A percentile compares a stretch with the other conserved stretches of the same genome.
Evolutionary conservation across 2,113 vertebrate species (phyloP).

Genomic region (Clarias batrachus): DNA sequence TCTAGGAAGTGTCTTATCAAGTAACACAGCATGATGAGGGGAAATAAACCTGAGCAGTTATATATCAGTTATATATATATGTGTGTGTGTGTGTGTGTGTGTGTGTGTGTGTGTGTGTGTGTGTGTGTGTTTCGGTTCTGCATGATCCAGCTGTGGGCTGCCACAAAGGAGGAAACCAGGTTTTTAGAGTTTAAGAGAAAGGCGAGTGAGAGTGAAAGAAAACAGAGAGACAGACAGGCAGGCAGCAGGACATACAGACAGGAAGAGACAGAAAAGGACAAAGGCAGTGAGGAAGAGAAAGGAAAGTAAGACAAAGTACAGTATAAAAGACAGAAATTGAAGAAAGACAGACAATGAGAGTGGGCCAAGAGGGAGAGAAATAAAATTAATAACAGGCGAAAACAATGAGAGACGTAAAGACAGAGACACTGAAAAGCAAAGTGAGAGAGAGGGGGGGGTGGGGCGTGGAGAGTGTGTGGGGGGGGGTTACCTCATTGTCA

Average conservation of each 20-base stretch:
- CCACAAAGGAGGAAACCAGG: background rate
- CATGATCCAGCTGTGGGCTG: background rate
- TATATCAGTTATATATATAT: background rate
- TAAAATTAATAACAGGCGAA: background rate
- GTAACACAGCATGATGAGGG: background rate
- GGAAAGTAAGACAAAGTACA: background rate
- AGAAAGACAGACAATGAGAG: background rate
- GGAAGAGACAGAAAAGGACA: background rate
- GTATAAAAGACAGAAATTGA: background rate
- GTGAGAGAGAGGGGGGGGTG: background rate
- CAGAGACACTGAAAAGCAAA: background rate
- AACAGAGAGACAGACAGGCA: background rate
- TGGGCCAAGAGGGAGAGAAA: background rate
- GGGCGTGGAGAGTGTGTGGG: background rate
- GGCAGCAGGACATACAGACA: background rate
- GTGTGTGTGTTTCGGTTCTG: background rate
- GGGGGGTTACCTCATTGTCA: constrained; percentile 84
- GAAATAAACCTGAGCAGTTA: background rate
- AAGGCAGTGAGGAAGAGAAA: background rate
- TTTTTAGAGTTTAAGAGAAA: background rate
- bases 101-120: background rate
- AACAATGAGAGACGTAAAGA: background rate
- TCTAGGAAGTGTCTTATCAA: background rate
- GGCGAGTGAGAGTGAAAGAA: background rate
- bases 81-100: background rate